Conservation (phyloP, 2,888 invertebrate species). For the Drosophila prolongata region DNA sequence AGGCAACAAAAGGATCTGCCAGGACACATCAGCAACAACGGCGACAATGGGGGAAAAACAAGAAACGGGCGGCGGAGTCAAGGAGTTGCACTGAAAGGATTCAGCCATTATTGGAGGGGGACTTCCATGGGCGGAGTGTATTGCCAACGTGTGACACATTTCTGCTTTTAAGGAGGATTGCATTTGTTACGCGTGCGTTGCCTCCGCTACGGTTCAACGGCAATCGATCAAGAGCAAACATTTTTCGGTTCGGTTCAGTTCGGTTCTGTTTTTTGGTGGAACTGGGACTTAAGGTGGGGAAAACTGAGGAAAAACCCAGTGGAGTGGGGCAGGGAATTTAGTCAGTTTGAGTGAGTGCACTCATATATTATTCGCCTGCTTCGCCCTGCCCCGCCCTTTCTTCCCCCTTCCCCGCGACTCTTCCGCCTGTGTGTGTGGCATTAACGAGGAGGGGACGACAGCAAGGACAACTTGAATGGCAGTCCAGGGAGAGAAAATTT, state of each 20-base stretch:
- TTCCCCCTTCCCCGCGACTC: constrained; percentile 4
- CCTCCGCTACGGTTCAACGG: constrained; percentile 75
- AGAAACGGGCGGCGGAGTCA: constrained; percentile 54
- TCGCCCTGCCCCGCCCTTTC: constrained; percentile 31
- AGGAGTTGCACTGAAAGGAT: constrained; percentile 68
- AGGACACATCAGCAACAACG: constrained; percentile 62
- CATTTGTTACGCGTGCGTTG: constrained; percentile 79
- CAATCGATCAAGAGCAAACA: constrained; percentile 81
- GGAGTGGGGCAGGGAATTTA: constrained; percentile 54
- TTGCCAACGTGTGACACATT: constrained; percentile 81
- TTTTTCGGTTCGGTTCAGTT: constrained; percentile 53
- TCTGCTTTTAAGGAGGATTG: constrained; percentile 82
- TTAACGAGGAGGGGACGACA: constrained; percentile 35
- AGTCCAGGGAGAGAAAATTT: constrained; percentile 18
- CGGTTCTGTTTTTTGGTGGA: constrained; percentile 21
- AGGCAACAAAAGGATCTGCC: constrained; percentile 60
- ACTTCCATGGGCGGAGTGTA: constrained; percentile 31
- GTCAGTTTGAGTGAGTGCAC: constrained; percentile 81
- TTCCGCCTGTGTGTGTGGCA: constrained; percentile 28
- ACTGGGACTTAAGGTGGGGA: constrained; percentile 27
- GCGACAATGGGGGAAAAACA: constrained; percentile 62
- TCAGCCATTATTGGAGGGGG: constrained; percentile 65
- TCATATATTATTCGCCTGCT: constrained; percentile 66
- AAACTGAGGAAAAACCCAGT: not conserved
- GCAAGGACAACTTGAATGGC: constrained; percentile 30